Evolutionary conservation across 1,140 invertebrate genomes (phyloP), one percentile per base, ranked within the genome.

Genomic region (Drosophila kurseongensis): DNA sequence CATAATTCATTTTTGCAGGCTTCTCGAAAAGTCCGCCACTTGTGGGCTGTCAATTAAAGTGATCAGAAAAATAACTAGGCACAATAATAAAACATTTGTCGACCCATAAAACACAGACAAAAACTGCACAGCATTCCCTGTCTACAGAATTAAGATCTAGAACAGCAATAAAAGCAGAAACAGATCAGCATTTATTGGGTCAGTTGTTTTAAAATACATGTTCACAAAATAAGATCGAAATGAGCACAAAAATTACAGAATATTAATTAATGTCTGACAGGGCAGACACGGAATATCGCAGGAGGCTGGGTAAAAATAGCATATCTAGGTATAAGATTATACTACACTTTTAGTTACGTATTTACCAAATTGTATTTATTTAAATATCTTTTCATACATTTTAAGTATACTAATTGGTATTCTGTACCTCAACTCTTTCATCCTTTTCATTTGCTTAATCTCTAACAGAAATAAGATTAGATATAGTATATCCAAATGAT

Each of bases 201-300:
- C 74, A 77, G 41, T 38, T 48, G 50, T 77, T 57, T 77, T 77
- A 44, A 77, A 77, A 77, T 77, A 77, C 14, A 65, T 68, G 18
- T 36, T 38, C 8, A 27, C 27, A 16, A 16, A 48, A 18, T 47
- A 36, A 40, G 38, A 51, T 2, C 52, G 54, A 68, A 41, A 58
- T 40, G n/a, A 14, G 35, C 9, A 23, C 13, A 32, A 9, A 48
- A 52, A 42, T 44, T 47, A 56, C 48, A 47, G 45, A 52, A 42
- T 60, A 59, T 41, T 52, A 52, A 73, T 47, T 52, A 73, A 73
- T 52, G 44, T 13, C 44, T 50, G 55, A 47, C 23, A 40, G 13
- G 23, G 57, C 14, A 56, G 16, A 42, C 12, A 23, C 13, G 27
- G 23, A 41, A 23, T 7, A 10, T 48, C 7, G 29, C 6, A 63